Conservation (phyloP, 2,113 vertebrate genomes). For the Mormoops blainvillei region DNA sequence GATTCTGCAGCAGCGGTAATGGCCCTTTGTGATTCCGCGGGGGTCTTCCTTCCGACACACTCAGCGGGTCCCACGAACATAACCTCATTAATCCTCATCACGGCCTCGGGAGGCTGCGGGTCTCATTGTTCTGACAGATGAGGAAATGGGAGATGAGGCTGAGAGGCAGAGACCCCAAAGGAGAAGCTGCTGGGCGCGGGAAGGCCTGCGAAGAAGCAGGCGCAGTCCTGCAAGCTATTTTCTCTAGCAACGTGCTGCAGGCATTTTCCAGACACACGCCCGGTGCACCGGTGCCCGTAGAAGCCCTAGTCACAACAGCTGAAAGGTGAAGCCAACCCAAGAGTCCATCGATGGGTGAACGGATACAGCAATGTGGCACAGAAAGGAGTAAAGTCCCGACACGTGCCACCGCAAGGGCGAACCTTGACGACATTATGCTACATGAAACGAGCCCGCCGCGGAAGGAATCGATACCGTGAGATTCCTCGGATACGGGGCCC, state of each 20-base stretch:
- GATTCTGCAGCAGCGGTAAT: neutral
- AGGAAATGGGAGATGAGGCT: neutral
- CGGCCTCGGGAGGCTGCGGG: neutral
- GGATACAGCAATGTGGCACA: accelerated
- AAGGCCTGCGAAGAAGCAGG: neutral
- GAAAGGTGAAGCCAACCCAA: neutral
- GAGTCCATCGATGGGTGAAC: accelerated
- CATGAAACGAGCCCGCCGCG: neutral
- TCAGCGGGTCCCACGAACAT: neutral
- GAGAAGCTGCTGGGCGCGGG: accelerated
- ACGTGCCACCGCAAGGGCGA: accelerated
- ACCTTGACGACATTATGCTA: neutral
- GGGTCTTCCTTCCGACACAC: neutral
- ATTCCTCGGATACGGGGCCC: accelerated
- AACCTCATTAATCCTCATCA: neutral
- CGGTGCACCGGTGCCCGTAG: neutral
- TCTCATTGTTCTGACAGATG: conserved; percentile 9
- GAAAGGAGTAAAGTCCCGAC: neutral
- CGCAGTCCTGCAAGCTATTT: neutral
- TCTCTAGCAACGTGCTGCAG: neutral
- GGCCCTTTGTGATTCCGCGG: neutral
- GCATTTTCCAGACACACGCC: neutral
- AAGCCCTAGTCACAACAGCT: neutral
- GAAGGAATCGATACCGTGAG: too few relatives aligned
- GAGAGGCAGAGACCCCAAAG: neutral